Evolutionary conservation across 92 coral and sea anemone genomes (phyloP).

Genomic region (Galaxea fascicularis): DNA sequence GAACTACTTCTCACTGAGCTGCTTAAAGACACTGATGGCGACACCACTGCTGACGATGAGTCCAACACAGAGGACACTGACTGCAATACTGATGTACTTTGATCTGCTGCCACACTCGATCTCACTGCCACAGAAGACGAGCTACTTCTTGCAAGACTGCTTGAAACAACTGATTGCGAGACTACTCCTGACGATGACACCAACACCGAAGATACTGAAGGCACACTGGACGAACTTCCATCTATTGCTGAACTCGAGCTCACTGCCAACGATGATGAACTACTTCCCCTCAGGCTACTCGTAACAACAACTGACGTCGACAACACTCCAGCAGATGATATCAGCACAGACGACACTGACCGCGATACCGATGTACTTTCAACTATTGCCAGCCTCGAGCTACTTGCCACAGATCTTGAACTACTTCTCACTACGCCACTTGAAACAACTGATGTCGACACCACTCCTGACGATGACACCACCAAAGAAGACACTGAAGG

Average conservation of each 20-base stretch:
- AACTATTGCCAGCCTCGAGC: background rate
- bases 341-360: background rate
- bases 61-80: background rate
- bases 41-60: background rate
- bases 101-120: background rate
- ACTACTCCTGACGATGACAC: background rate
- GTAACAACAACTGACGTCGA: background rate
- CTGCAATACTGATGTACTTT: background rate
- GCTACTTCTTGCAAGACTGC: background rate
- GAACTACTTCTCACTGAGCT: background rate
- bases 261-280: background rate
- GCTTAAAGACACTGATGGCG: background rate
- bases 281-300: background rate
- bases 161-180: slow-evolving; percentile 17
- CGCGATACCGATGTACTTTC: background rate
- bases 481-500: background rate
- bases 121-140: background rate
- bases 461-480: background rate
- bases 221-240: background rate
- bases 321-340: background rate
- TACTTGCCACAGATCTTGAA: background rate
- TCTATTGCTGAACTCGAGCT: slow-evolving; percentile 2
- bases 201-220: background rate
- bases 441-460: background rate
- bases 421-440: background rate